Percentiles rank a stretch among this genome's conserved stretches.
phyloP scores from a whole-genome alignment of 2,113 vertebrate genomes.

The Anguilla rostrata region DNA sequence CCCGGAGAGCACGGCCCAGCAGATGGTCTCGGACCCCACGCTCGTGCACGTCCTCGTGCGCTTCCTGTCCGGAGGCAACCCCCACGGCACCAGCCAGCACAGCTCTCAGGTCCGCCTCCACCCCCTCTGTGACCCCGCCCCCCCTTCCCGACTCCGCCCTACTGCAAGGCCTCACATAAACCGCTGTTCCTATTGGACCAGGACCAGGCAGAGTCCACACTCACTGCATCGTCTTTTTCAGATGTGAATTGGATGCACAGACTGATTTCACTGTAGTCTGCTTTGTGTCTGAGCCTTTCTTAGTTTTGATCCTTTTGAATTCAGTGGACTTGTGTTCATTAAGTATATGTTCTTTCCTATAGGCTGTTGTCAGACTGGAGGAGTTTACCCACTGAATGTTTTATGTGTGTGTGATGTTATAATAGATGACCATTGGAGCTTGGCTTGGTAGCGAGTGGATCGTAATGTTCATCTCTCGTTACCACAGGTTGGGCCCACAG shows the following conservation, averaged over 20 bases:
- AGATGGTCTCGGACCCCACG: slow-evolving; percentile 93
- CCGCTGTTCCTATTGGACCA: not conserved
- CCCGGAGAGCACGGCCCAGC: slow-evolving; percentile 93
- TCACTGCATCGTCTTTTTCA: not conserved
- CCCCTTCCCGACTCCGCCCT: too few species aligned
- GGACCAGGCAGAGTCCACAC: not conserved
- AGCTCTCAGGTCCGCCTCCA: slow-evolving; percentile 83
- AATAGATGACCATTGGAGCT: not conserved
- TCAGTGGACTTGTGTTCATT: too few species aligned
- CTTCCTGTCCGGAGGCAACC: slow-evolving; percentile 93
- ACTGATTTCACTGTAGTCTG: not conserved
- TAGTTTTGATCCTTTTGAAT: too few species aligned
- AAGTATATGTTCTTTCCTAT: too few species aligned
- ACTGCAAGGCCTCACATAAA: not conserved
- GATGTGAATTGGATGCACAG: not conserved
- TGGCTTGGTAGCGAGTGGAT: not conserved
- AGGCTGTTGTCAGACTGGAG: too few species aligned
- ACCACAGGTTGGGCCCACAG: slow-evolving; percentile 91
- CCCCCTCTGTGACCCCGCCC: too few species aligned
- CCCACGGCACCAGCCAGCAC: slow-evolving; percentile 94
- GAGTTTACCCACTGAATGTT: too few species aligned
- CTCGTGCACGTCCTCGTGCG: slow-evolving; percentile 93
- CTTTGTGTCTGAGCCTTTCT: too few species aligned
- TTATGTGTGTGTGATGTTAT: not conserved
- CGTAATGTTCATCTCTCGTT: not conserved